These are phyloP conservation scores for Xyliphius kryptos DNA, from an alignment of 2,113 vertebrate genomes.

Conservation along the genomic window DNA sequence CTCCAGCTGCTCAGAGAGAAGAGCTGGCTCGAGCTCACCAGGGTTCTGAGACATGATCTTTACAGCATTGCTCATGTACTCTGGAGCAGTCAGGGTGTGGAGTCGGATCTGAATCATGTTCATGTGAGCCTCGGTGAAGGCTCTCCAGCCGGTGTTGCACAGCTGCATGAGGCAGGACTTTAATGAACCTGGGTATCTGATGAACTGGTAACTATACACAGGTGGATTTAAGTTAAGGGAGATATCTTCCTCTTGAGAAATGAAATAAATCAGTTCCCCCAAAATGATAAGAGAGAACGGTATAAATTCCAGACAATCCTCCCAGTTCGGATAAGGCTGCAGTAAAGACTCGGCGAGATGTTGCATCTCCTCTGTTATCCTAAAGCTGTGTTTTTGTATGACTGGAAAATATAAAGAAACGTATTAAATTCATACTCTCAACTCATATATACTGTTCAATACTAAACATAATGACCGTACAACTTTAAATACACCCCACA, in stretches of 20 bases:
- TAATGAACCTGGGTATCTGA: constrained; percentile 14
- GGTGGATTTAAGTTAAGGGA: constrained; percentile 42
- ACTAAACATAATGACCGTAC: too few relatives aligned
- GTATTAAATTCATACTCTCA: too few relatives aligned
- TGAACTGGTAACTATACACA: constrained; percentile 33
- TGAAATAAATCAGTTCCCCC: constrained; percentile 32
- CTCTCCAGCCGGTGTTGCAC: constrained; percentile 34
- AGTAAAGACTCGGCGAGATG: neutral
- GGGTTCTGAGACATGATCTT: constrained; percentile 40
- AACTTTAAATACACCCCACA: too few relatives aligned
- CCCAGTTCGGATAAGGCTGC: constrained; percentile 38
- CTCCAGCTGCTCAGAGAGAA: constrained; percentile 44
- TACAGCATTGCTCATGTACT: constrained; percentile 38
- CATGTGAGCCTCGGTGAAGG: constrained; percentile 17
- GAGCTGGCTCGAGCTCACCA: constrained; percentile 19
- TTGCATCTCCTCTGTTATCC: constrained; percentile 34
- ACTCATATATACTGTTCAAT: too few relatives aligned
- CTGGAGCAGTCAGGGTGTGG: constrained; percentile 34
- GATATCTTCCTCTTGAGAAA: constrained; percentile 38
- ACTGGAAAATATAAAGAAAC: too few relatives aligned
- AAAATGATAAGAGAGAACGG: constrained; percentile 49
- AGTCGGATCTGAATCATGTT: constrained; percentile 50
- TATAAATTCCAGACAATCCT: constrained; percentile 46
- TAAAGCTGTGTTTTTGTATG: constrained; percentile 14
- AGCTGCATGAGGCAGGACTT: constrained; percentile 35